A percentile compares a stretch with the other conserved stretches of the same genome.
Evolutionary conservation across 1,140 invertebrate species (phyloP).

Genomic region (Drosophila virilis): DNA sequence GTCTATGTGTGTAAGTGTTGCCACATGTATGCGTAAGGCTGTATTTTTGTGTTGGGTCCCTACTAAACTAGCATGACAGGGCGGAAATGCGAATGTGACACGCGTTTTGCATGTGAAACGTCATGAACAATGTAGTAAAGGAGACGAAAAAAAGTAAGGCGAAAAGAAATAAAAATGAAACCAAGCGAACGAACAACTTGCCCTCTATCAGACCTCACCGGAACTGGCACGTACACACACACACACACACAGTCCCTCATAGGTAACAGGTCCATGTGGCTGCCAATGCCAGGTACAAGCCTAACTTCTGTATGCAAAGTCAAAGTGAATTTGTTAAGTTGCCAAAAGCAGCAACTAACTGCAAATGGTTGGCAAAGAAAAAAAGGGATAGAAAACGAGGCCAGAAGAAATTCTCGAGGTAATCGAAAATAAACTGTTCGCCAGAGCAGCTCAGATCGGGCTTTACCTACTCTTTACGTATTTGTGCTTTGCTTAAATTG

Average conservation of each 20-base stretch:
- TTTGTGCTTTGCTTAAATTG: constrained; percentile 24
- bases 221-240: constrained; percentile 20
- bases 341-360: constrained; percentile 46
- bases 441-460: not conserved
- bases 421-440: constrained; percentile 23
- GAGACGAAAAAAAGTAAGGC: constrained; percentile 4
- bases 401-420: constrained; percentile 33
- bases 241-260: constrained; percentile 12
- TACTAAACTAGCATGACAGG: constrained; percentile 79
- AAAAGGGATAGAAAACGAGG: not conserved
- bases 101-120: constrained; percentile 83
- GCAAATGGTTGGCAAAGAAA: not conserved
- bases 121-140: constrained; percentile 68
- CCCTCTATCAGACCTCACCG: constrained; percentile 19
- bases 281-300: constrained; percentile 13
- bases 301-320: constrained; percentile 39
- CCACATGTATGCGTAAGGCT: constrained; percentile 15
- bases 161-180: constrained; percentile 32
- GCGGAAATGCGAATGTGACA: constrained; percentile 82
- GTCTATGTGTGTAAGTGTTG: not conserved
- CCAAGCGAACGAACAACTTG: constrained; percentile 27
- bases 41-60: constrained; percentile 11
- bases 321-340: constrained; percentile 62
- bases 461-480: not conserved
- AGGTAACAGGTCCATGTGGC: constrained; percentile 15